Base-by-base conservation (phyloP, 2,888 invertebrate species). In the Archaeoteleia sp. region DNA sequence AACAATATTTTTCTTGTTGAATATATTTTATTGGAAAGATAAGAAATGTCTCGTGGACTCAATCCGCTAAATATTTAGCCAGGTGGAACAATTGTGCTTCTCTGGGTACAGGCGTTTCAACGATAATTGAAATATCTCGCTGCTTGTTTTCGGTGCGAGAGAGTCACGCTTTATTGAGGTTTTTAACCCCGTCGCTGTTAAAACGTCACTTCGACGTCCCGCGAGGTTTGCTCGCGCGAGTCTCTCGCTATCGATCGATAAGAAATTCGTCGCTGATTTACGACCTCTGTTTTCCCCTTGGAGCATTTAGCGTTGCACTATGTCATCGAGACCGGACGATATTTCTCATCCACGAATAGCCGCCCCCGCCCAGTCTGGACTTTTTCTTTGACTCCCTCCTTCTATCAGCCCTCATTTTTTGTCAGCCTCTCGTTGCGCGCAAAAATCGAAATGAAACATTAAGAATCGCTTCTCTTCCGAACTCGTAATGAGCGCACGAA, bases 231-330 rank as follows among this genome's bases (percentile, higher is more conserved):
- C 25, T 27, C 46, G 60, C 51, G 65, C 27, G 53, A 30, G 42
- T 17, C 20, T 13, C 30, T 53, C 60, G 37, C 30, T 34, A 29
- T 51, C 62, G 66, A 63, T 68, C 68, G 63, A 67, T 67, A 55
- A 67, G 67, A 67, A 60, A 69, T 69, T 70, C 70, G 62, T 51
- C 66, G 58, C 49, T 58, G 67, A 67, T 67, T 67, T 60, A 61
- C 60, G 48, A 42, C 30, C 40, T 46, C 55, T 27, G 54, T 51
- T 54, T 58, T 45, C 62, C 67, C 62, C 57, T 60, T 46, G 53
- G 48, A 58, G 35, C 53, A 66, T 66, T 58, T 66, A 66, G 58
- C 65, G 37, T 46, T 46, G 42, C 48, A 27, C 30, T 49, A 42
- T 32, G 65, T 66, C 57, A 66, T 65, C 53, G 25, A 9, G 45